Percentiles rank a stretch among this genome's conserved stretches.
Evolutionary conservation across 2,113 vertebrate genomes (phyloP).

Genomic region (Numenius arquata): DNA sequence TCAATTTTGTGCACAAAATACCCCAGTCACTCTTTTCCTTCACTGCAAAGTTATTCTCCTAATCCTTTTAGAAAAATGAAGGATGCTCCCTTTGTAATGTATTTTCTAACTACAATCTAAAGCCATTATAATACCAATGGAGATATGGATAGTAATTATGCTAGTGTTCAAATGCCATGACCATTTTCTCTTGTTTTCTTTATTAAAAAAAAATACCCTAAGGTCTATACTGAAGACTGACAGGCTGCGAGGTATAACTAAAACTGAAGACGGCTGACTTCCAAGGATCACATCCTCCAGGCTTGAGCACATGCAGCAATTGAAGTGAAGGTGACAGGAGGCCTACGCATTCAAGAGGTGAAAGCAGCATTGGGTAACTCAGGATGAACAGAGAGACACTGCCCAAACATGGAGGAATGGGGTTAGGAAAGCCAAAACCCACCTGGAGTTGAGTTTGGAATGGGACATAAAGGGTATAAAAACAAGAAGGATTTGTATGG

Average conservation of each 20-base stretch:
- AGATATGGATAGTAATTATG: not conserved
- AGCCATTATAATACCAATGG: not conserved
- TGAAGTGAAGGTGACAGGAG: not conserved
- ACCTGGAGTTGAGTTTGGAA: not conserved
- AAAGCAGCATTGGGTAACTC: not conserved
- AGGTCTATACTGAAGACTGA: not conserved
- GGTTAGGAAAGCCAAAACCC: not conserved
- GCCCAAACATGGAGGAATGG: fast-evolving
- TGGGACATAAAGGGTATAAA: not conserved
- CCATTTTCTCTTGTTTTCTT: not conserved
- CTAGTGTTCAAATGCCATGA: not conserved
- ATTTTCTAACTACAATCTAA: not conserved
- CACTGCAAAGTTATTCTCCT: not conserved
- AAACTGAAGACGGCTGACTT: not conserved
- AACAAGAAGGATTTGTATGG: not conserved
- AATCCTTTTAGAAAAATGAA: not conserved
- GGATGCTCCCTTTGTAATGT: not conserved
- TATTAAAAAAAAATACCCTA: not conserved
- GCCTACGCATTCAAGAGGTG: not conserved
- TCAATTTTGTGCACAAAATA: not conserved
- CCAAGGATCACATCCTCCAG: not conserved
- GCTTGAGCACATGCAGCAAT: not conserved
- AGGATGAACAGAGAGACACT: not conserved
- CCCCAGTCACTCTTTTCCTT: not conserved
- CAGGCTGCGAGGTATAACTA: not conserved